phyloP scores from a whole-genome alignment of 2,888 invertebrate genomes.

The Plutella xylostella region DNA sequence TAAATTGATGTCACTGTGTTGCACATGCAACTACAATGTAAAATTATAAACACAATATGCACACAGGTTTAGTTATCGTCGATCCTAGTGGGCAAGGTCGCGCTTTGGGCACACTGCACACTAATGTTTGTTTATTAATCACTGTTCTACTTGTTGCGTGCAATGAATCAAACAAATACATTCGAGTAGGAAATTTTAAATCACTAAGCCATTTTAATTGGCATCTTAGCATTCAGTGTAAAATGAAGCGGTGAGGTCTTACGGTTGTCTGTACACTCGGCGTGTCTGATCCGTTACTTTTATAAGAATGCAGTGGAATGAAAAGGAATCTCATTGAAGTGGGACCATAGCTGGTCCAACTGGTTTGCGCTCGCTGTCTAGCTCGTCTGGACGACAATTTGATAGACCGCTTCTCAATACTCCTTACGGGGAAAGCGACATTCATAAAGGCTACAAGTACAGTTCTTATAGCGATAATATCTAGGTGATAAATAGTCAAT shows the following conservation, averaged over 20 bases:
- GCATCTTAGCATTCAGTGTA: background rate
- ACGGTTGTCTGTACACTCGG: conserved; percentile 32
- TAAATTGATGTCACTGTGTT: conserved; percentile 17
- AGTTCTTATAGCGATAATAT: no score
- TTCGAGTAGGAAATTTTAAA: background rate
- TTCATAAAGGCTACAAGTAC: no score
- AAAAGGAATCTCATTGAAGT: conserved; percentile 68
- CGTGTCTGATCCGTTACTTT: conserved; percentile 55
- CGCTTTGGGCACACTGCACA: conserved; percentile 27
- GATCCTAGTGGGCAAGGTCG: conserved; percentile 36
- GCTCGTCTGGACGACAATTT: conserved; percentile 49
- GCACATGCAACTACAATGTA: conserved; percentile 23
- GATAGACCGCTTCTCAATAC: conserved; percentile 47
- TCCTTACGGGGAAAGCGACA: conserved; percentile 22
- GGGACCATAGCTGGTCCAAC: conserved; percentile 45
- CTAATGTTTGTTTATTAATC: conserved; percentile 22
- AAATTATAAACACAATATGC: conserved; percentile 25
- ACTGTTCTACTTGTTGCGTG: conserved; percentile 29
- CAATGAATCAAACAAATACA: conserved; percentile 13
- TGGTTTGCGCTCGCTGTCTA: conserved; percentile 50
- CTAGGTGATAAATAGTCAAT: no score
- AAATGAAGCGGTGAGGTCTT: conserved; percentile 23
- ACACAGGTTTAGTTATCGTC: conserved; percentile 26
- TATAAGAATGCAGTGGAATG: conserved; percentile 64
- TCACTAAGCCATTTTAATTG: background rate